Evolutionary conservation across 1,140 invertebrate genomes (phyloP).

Genomic region (Temnothorax nylanderi): DNA sequence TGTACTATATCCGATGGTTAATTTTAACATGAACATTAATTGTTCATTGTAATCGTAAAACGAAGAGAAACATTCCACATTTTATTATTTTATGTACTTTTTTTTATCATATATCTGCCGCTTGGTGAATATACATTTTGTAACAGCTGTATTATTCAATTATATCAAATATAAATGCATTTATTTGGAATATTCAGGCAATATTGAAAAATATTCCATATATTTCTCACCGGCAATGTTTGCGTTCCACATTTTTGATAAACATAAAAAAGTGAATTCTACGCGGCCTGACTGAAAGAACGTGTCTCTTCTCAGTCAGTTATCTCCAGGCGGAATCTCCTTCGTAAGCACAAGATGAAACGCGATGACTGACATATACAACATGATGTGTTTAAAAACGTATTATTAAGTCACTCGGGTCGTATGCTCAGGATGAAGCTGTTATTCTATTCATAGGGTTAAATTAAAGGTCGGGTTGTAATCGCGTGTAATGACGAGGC

Average conservation of each 20-base stretch:
- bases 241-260: neutral
- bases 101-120: neutral
- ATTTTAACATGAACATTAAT: slow-evolving; percentile 8
- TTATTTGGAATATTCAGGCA: neutral
- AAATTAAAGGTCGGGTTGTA: slow-evolving; percentile 74
- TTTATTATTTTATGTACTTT: neutral
- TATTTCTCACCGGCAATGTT: neutral
- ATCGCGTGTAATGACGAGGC: slow-evolving; percentile 73
- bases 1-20: neutral
- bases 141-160: neutral
- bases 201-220: neutral
- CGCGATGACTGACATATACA: slow-evolving; percentile 12
- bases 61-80: neutral
- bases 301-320: neutral
- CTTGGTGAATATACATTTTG: neutral
- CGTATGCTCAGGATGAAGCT: slow-evolving; percentile 65
- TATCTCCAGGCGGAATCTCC: neutral
- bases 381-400: slow-evolving; percentile 42
- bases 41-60: neutral
- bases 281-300: neutral
- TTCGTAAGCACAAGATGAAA: slow-evolving; percentile 29
- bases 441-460: slow-evolving; percentile 70
- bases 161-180: neutral
- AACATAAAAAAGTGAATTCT: neutral
- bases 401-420: slow-evolving; percentile 51